Percentiles rank a stretch among this genome's conserved stretches.
phyloP scores from a whole-genome alignment of 2,888 invertebrate genomes.

The Watsonalla binaria region DNA sequence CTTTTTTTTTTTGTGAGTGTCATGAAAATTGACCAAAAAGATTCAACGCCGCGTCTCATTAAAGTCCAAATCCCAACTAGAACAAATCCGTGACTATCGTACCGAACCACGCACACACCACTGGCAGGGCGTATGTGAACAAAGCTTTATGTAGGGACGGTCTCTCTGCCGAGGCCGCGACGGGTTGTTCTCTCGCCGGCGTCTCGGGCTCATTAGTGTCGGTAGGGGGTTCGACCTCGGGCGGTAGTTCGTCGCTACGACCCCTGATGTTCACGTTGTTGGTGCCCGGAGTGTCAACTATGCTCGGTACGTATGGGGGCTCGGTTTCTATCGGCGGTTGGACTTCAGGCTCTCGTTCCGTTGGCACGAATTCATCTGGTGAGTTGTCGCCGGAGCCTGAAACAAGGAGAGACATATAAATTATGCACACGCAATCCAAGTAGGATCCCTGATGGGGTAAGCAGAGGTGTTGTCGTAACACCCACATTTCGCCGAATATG shows the following conservation, averaged over 20 bases:
- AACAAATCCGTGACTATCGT: conserved; percentile 89
- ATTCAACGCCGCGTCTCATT: too few species aligned
- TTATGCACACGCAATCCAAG: too few species aligned
- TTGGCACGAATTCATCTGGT: conserved; percentile 32
- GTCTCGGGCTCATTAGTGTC: conserved; percentile 7
- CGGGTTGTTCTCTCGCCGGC: conserved; percentile 39
- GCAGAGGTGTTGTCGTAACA: too few species aligned
- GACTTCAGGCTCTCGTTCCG: conserved; percentile 28
- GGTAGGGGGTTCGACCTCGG: conserved; percentile 8
- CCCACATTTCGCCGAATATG: too few species aligned
- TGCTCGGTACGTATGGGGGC: conserved; percentile 41
- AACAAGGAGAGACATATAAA: conserved; percentile 2
- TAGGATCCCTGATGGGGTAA: too few species aligned
- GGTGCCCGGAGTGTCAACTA: conserved; percentile 39
- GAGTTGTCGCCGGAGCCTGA: conserved; percentile 53
- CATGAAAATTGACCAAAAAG: too few species aligned
- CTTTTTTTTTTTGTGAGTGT: too few species aligned
- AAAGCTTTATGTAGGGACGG: conserved; percentile 81
- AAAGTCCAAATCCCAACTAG: conserved; percentile 63
- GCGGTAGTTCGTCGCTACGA: conserved; percentile 16
- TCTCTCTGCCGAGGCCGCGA: conserved; percentile 52
- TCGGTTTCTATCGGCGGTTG: conserved; percentile 27
- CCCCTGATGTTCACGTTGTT: conserved; percentile 45
- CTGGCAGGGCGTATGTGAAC: conserved; percentile 87
- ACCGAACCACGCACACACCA: conserved; percentile 92